Conservation (phyloP, 2,113 vertebrate genomes). For the Calonectris borealis region DNA sequence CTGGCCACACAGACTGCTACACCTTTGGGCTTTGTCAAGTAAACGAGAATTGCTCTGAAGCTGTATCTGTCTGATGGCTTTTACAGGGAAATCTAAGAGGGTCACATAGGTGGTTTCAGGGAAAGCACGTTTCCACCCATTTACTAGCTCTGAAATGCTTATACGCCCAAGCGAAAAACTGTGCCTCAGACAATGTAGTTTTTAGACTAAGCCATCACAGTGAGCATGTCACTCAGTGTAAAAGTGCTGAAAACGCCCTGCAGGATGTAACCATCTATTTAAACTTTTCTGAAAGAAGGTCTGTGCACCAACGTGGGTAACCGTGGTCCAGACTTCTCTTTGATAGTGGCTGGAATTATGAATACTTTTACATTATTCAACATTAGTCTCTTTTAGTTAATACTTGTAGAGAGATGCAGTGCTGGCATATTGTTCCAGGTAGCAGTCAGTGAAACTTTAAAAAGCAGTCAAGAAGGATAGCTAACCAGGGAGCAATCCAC, state of each 20-base stretch:
- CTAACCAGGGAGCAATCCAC: neutral
- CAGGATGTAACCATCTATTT: neutral
- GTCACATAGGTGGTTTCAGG: neutral
- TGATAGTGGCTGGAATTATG: neutral
- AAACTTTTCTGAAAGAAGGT: neutral
- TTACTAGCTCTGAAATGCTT: neutral
- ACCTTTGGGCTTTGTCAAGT: neutral
- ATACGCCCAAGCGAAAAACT: neutral
- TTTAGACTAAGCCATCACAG: neutral
- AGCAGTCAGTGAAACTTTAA: neutral
- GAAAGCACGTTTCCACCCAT: neutral
- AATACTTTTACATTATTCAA: neutral
- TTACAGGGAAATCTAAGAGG: neutral
- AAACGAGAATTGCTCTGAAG: neutral
- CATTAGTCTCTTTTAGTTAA: neutral
- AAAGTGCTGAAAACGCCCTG: neutral
- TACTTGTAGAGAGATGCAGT: too few species aligned
- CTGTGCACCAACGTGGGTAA: neutral
- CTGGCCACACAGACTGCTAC: neutral
- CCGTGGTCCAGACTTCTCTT: neutral
- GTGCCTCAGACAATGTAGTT: neutral
- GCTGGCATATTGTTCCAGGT: neutral
- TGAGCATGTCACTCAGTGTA: neutral
- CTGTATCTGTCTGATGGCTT: neutral
- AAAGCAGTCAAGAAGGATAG: neutral